Conservation (phyloP, 2,888 invertebrate species). For the Hirudinaria manillensis region DNA sequence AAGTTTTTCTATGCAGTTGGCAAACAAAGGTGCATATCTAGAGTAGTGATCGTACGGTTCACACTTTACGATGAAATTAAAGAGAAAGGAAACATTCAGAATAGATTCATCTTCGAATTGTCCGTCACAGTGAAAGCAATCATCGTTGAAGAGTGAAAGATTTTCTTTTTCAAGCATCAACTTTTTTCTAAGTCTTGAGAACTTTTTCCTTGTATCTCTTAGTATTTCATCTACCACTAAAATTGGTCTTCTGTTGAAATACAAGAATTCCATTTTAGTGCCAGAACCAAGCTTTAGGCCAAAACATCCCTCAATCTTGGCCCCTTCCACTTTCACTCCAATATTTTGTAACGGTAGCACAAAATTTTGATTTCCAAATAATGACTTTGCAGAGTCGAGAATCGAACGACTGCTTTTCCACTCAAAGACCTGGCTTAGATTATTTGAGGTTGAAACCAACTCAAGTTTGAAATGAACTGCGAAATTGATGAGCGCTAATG, state of each 20-base stretch:
- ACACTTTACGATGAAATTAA: too few relatives aligned
- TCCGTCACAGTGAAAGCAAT: too few relatives aligned
- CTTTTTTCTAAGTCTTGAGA: too few relatives aligned
- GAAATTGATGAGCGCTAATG: conserved; percentile 18
- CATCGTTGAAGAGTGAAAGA: too few relatives aligned
- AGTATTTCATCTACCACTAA: neutral
- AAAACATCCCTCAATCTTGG: conserved; percentile 1
- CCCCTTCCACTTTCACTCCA: neutral
- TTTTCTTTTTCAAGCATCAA: too few relatives aligned
- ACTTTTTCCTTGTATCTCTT: neutral
- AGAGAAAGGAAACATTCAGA: too few relatives aligned
- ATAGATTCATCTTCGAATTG: too few relatives aligned
- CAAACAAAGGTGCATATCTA: too few relatives aligned
- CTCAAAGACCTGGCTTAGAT: neutral
- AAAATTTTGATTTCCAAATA: neutral
- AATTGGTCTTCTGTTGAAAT: conserved; percentile 26
- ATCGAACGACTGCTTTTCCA: neutral
- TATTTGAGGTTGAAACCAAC: conserved; percentile 2
- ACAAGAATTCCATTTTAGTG: neutral
- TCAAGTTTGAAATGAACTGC: neutral
- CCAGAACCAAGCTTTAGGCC: neutral
- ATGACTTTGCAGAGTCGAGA: neutral
- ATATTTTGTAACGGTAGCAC: neutral
- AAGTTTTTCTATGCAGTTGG: too few relatives aligned
- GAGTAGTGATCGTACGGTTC: too few relatives aligned